Evolutionary conservation across 2,113 vertebrate species (phyloP), one percentile per base, ranked within the genome.

Genomic region (Morone chrysops): DNA sequence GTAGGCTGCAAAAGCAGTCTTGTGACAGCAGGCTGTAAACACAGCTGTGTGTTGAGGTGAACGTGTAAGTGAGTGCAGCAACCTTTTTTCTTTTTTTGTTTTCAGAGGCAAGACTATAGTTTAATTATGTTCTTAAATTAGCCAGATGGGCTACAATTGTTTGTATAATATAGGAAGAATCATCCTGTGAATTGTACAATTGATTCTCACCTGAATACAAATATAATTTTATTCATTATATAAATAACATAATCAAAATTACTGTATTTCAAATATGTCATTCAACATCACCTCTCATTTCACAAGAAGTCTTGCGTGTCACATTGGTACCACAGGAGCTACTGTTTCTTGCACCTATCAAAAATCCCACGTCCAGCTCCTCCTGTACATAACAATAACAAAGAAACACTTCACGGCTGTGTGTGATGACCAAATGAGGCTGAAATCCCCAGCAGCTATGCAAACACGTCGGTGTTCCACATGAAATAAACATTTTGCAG

Each of bases 381-480:
- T 75, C 67, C 79, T 81, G 63, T 87, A 71, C 78, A 82, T 22
- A 84, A 76, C 75, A 87, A 63, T 72, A 92, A 80, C 78, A 89
- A 48, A 78, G 70, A 73, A 78, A 81, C 71, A 38, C 47, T 69
- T 76, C 47, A 51, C 70, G n/a, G 60, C 80, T 76, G 57, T 88
- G 68, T 83, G 71, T 80, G 81, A 81, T 86, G 89, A 80, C 90
- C 90, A 91, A 92, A 90, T 89, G 89, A 93, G 87, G 90, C 89
- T 94, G 88, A 92, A 93, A 91, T 87, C 77, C 77, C 59, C 25
- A 68, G 75, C 89, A 92, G 92, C 91, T 92, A 89, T 74, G 66
- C 78, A 95, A 94, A 93, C 91, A 93, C 60, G 74, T 60, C 91
- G 84, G 78, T 70, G 65, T 66, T 83, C 88, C 90, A 88, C 87